phyloP scores from a whole-genome alignment of 2,888 invertebrate species.

The Athetis lepigone region DNA sequence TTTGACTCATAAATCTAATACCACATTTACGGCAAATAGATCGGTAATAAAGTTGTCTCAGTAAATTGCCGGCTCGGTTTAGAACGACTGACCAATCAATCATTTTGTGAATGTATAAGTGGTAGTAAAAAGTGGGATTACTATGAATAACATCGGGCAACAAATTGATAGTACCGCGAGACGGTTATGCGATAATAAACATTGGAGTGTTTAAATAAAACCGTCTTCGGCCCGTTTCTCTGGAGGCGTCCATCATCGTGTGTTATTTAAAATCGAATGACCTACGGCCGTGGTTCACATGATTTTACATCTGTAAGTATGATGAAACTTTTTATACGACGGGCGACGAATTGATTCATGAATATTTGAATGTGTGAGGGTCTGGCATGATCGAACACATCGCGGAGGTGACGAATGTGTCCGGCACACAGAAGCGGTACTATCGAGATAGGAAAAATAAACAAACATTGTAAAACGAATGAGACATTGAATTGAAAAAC shows the following conservation, averaged over 20 bases:
- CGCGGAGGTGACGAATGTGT: slow-evolving; percentile 34
- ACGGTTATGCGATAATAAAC: slow-evolving; percentile 42
- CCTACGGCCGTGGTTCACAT: slow-evolving; percentile 36
- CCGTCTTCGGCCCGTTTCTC: slow-evolving; percentile 29
- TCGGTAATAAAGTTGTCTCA: slow-evolving; percentile 75
- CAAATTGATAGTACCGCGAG: slow-evolving; percentile 53
- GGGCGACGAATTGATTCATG: slow-evolving; percentile 26
- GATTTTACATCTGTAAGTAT: slow-evolving; percentile 28
- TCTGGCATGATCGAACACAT: slow-evolving; percentile 21
- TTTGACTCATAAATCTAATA: slow-evolving; percentile 73
- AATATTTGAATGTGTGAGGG: slow-evolving; percentile 17
- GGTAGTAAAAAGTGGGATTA: slow-evolving; percentile 53
- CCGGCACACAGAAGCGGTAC: background rate
- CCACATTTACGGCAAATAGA: slow-evolving; percentile 74
- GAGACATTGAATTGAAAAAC: slow-evolving; percentile 22
- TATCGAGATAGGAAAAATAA: background rate
- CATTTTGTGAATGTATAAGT: slow-evolving; percentile 65
- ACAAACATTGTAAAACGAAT: slow-evolving; percentile 4
- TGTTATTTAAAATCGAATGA: slow-evolving; percentile 48
- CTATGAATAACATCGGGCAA: slow-evolving; percentile 55
- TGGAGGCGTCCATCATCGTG: slow-evolving; percentile 27
- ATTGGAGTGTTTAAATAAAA: slow-evolving; percentile 49
- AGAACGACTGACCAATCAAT: slow-evolving; percentile 69
- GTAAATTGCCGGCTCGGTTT: slow-evolving; percentile 66
- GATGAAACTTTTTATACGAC: slow-evolving; percentile 17